A percentile compares a stretch with the other conserved stretches of the same genome.
These are phyloP conservation scores for Heliothis peltigera DNA, from an alignment of 2,888 invertebrate genomes.

Conservation along the genomic window DNA sequence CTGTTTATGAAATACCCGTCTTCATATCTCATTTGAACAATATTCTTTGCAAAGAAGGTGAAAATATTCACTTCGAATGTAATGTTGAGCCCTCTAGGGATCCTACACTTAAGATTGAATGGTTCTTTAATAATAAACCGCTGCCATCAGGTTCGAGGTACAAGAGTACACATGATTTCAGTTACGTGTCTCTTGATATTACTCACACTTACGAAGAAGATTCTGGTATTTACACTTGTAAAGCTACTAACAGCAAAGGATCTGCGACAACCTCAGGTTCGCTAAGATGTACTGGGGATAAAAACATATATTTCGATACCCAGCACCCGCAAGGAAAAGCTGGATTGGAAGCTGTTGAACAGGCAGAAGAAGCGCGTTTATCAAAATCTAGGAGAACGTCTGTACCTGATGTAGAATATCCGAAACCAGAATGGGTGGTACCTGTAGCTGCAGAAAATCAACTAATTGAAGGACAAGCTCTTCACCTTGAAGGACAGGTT, in stretches of 20 bases:
- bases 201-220: conserved; percentile 97
- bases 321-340: conserved; percentile 98
- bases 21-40: conserved; percentile 98
- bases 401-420: conserved; percentile 93
- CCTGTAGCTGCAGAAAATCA: conserved; percentile 95
- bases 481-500: conserved; percentile 98
- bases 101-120: conserved; percentile 97
- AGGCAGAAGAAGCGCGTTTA: conserved; percentile 95
- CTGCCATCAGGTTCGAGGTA: conserved; percentile 96
- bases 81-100: conserved; percentile 97
- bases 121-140: conserved; percentile 98
- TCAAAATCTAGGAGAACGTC: conserved; percentile 92
- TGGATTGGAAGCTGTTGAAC: conserved; percentile 96
- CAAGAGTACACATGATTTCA: conserved; percentile 98
- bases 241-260: conserved; percentile 96
- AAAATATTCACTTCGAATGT: conserved; percentile 97
- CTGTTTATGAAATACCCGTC: conserved; percentile 95
- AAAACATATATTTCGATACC: conserved; percentile 95
- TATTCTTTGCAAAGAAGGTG: conserved; percentile 96
- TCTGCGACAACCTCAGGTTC: conserved; percentile 97
- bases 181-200: conserved; percentile 97
- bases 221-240: conserved; percentile 97
- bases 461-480: conserved; percentile 94
- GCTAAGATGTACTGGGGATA: conserved; percentile 94
- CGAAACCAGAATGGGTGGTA: conserved; percentile 96